A percentile compares a stretch with the other conserved stretches of the same genome.
Conservation (phyloP, 2,797 vertebrate genomes). For the Notolepis coatsorum region DNA sequence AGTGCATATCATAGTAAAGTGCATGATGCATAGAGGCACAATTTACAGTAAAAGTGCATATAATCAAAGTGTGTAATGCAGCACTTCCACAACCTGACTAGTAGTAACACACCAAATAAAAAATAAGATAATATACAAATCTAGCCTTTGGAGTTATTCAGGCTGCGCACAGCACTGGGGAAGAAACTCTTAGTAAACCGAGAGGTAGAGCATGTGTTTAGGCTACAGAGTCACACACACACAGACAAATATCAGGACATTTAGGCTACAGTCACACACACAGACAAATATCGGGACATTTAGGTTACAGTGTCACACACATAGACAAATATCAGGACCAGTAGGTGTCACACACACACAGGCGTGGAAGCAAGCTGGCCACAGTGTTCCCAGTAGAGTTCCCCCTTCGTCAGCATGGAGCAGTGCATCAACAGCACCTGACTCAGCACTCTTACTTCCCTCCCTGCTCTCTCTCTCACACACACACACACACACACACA, state of each 20-base stretch:
- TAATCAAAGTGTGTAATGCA: no score
- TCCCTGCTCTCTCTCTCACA: constrained; percentile 1
- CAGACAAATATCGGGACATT: not conserved
- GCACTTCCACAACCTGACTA: no score
- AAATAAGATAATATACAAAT: no score
- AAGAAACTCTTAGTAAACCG: no score
- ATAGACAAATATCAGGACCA: constrained; percentile 9
- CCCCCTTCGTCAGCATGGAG: constrained; percentile 43
- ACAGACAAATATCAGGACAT: not conserved
- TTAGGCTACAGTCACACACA: constrained; percentile 5
- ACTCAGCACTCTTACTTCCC: constrained; percentile 72
- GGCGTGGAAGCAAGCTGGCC: not conserved
- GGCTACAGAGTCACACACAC: constrained; percentile 2
- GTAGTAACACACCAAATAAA: no score
- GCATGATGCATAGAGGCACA: no score
- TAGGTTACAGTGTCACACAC: no score
- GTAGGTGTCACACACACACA: not conserved
- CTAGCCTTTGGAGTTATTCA: no score
- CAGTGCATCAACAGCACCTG: constrained; percentile 39
- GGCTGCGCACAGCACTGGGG: no score
- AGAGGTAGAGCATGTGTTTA: no score
- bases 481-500: not conserved
- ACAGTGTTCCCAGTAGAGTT: constrained; percentile 16
- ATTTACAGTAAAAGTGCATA: no score
- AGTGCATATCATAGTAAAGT: no score